phyloP scores from a whole-genome alignment of 37 sponge, comb jelly and placozoan genomes.

The Ianthella basta region DNA sequence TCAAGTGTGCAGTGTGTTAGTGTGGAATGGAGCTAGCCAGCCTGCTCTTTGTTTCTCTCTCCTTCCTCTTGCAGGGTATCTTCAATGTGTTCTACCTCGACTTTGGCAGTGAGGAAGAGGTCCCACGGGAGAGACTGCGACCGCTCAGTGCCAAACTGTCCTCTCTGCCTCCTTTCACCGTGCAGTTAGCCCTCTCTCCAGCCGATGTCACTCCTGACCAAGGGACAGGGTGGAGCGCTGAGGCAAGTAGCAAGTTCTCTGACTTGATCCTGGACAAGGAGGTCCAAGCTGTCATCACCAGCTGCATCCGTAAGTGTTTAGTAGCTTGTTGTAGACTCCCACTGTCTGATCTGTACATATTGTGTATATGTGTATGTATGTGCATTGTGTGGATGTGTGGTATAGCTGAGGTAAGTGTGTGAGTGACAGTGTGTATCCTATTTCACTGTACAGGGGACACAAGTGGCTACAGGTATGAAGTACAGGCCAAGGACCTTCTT shows the following conservation, averaged over 20 bases:
- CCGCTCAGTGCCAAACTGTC: not conserved
- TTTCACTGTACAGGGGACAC: not conserved
- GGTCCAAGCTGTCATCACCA: not conserved
- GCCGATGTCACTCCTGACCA: not conserved
- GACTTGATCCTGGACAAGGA: not conserved
- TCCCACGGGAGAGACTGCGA: not conserved
- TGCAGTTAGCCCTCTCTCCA: slow-evolving; percentile 7
- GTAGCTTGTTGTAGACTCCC: not conserved
- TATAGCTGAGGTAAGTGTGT: not conserved
- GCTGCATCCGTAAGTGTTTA: not conserved
- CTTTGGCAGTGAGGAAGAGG: slow-evolving; percentile 15
- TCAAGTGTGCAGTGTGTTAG: not conserved
- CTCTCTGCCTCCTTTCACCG: not conserved
- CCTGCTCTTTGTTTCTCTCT: not conserved
- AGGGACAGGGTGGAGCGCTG: not conserved
- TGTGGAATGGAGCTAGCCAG: not conserved
- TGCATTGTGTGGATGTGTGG: slow-evolving; percentile 2
- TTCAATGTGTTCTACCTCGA: slow-evolving; percentile 4
- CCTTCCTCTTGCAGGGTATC: not conserved
- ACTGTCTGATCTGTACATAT: not conserved
- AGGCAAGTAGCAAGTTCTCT: slow-evolving; percentile 3
- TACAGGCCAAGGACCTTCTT: not conserved
- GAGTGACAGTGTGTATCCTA: not conserved
- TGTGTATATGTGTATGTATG: slow-evolving; percentile 2
- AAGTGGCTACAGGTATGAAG: not conserved